Base-by-base conservation (phyloP, 1,140 invertebrate species). In the Geopemphigus sp. region DNA sequence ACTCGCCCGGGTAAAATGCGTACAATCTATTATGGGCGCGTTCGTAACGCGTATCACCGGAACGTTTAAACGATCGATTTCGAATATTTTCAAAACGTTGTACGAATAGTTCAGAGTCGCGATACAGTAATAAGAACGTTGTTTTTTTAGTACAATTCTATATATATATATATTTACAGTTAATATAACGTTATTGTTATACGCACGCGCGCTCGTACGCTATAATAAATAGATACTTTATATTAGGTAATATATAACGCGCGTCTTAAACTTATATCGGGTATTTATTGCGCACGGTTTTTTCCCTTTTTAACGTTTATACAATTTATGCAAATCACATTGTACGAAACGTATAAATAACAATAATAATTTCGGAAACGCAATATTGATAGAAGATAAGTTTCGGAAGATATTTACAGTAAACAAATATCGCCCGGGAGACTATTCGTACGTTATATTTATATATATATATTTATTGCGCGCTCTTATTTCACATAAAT, bases 371-470 rank as follows among this genome's bases (percentile, higher is more conserved):
- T 66, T 66, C 17, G 2, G 11, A 66, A 45, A 45, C 63, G 3
- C 29, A 5, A n/a, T 66, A 66, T 66, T 66, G 19, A 66, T 45
- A 22, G 19, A 19, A 45, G n/a, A n/a, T 45, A 22, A 66, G 29
- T 64, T 64, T 64, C 63, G 11, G 39, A 50, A 39, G n/a, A 66
- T 66, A 66, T 66, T 66, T 66, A 45, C 19, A 10, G 63, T 39
- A 45, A 66, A 45, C 63, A 66, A 45, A 66, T 66, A 66, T 66
- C 32, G 63, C 32, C 63, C 32, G 3, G 63, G 63, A 66, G 63
- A 66, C 63, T 39, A 12, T 61, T 17, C 12, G 53, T 17, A 54
- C 6, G n/a, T 39, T 64, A 64, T 39, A 17, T 19, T 2, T 17
- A 64, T 64, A 32, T n/a, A 39, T 61, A 14, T 32, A 14, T 29